Conservation (phyloP, 2,113 vertebrate genomes). For the Eublepharis macularius region DNA sequence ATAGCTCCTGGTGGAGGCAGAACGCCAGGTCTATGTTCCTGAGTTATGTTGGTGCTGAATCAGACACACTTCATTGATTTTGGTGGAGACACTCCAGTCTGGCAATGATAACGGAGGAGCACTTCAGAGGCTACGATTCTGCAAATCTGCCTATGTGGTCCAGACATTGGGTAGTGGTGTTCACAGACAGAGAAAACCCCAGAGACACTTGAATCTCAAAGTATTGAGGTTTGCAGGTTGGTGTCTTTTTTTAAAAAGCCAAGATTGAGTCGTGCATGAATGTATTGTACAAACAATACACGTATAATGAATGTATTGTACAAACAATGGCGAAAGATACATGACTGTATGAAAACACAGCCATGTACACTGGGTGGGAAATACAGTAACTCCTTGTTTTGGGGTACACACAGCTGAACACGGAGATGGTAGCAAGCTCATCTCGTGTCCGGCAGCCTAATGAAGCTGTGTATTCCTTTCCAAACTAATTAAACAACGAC, state of each 20-base stretch:
- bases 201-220: not conserved
- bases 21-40: not conserved
- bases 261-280: no score
- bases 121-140: not conserved
- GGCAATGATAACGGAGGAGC: not conserved
- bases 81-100: slow-evolving; percentile 1
- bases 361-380: no score
- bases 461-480: no score
- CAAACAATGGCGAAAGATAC: not conserved
- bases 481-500: no score
- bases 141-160: not conserved
- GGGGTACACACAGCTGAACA: not conserved
- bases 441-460: no score
- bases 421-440: not conserved
- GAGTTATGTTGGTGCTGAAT: slow-evolving; percentile 4
- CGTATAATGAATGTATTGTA: not conserved
- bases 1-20: slow-evolving; percentile 15
- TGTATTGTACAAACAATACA: no score
- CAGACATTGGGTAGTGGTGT: no score
- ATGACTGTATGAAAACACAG: not conserved
- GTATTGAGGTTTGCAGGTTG: not conserved
- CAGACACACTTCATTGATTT: slow-evolving; percentile 6
- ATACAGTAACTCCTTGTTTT: not conserved
- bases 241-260: no score
- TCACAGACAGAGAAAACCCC: no score